Evolutionary conservation across 1,140 invertebrate genomes (phyloP), one percentile per base, ranked within the genome.

Genomic region (Ceratina calcarata): DNA sequence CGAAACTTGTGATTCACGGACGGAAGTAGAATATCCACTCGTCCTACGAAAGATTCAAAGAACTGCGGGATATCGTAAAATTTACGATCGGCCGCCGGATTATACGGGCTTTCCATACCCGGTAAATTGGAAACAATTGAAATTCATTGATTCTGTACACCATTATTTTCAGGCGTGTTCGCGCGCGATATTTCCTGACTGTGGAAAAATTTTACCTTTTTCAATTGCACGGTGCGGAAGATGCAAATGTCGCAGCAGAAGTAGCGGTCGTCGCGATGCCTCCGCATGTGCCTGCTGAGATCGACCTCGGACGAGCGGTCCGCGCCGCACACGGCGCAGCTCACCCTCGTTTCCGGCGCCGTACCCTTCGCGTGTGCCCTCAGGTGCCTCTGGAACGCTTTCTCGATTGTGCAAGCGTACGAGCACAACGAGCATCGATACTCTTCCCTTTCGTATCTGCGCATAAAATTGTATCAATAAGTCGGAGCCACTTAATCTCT

Each of bases 191-290:
- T 8, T 24, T 65, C 24, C 45, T 45, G 45, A 20, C 13, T 15
- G 16, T 3, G 1, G 1, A 13, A 16, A 45, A 55, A 55, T 71
- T 64, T 72, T 78, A 94, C 94, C 91, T 94, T 94, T 87, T 94
- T 94, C 45, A 94, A 79, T 86, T 94, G 94, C 7, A 94, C 92
- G 18, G 94, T 94, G 65, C 93, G 91, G 79, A 94, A 94, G 76
- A 93, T 93, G 83, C 94, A 94, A 81, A 94, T 92, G 85, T 94
- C 94, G 83, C 94, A 94, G 81, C 93, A 94, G 78, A 94, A 94
- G 83, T 93, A 93, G 85, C 94, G 92, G 51, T 93, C 93, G 64
- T 94, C 93, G 32, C 93, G 91, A 84, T 94, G 94, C 86, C 94
- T 94, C 66, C 90, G 89, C 94, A 94, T 94, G 77, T 94, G 94